Evolutionary conservation across 2,113 vertebrate species (phyloP).

Genomic region (Bos taurus): DNA sequence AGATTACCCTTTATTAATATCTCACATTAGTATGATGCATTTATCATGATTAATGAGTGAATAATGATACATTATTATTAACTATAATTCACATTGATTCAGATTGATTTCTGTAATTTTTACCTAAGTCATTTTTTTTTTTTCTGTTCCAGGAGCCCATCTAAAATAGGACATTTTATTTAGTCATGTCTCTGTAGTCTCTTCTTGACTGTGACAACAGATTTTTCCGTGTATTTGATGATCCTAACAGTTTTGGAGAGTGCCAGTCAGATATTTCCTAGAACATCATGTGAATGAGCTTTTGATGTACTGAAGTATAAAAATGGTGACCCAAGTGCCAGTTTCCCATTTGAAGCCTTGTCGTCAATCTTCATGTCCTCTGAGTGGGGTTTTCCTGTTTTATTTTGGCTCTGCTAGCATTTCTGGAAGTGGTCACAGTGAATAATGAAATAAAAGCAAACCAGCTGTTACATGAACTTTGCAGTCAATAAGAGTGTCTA

Average conservation of each 20-base stretch:
- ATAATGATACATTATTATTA: not conserved
- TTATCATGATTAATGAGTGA: not conserved
- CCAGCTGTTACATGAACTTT: not conserved
- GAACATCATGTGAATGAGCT: not conserved
- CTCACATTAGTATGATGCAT: not conserved
- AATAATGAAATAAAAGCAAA: constrained; percentile 38
- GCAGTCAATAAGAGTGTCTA: not conserved
- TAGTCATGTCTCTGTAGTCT: not conserved
- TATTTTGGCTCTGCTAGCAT: not conserved
- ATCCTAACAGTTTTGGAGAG: not conserved
- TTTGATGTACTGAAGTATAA: not conserved
- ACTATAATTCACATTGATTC: not conserved
- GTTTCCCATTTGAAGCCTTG: not conserved
- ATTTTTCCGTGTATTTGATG: not conserved
- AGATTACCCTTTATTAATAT: not conserved
- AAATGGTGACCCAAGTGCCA: not conserved
- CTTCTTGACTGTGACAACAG: not conserved
- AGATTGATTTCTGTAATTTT: not conserved
- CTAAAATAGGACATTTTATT: not conserved
- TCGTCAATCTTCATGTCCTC: not conserved
- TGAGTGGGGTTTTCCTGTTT: constrained; percentile 22
- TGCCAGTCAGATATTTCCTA: not conserved
- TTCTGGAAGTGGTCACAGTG: constrained; percentile 44
- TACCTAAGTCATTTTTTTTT: not conserved
- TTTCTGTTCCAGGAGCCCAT: not conserved